These are phyloP conservation scores for Gallinago nigripennis DNA, from an alignment of 2,797 vertebrate species.

Conservation along the genomic window DNA sequence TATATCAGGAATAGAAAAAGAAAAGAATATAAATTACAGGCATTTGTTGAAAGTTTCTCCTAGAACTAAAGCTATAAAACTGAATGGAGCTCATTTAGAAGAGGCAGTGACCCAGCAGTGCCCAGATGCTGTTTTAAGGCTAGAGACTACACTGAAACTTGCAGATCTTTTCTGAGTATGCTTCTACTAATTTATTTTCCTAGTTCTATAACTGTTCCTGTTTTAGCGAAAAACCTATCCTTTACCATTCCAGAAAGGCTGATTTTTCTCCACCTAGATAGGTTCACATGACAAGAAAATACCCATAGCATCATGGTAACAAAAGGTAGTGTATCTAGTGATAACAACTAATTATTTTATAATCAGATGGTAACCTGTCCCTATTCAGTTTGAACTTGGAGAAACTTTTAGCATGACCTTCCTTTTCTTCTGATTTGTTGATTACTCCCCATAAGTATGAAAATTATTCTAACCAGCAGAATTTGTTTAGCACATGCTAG, in stretches of 20 bases:
- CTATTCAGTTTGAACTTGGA: background rate
- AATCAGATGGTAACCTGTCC: background rate
- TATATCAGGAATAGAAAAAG: background rate
- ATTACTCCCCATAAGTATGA: background rate
- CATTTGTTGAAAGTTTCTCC: background rate
- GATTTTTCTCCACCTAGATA: background rate
- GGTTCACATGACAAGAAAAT: background rate
- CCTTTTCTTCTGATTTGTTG: background rate
- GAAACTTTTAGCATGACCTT: background rate
- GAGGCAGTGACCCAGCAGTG: background rate
- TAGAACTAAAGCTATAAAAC: background rate
- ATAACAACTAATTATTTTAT: background rate
- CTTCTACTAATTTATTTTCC: background rate
- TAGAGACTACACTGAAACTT: background rate
- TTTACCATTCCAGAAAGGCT: background rate
- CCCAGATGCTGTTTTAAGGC: background rate
- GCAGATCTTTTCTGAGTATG: background rate
- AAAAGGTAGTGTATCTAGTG: background rate
- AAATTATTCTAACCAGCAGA: background rate
- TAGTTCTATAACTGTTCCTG: background rate
- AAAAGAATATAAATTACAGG: background rate
- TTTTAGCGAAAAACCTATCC: background rate
- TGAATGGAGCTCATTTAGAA: background rate
- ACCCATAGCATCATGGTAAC: background rate
- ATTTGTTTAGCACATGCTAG: background rate